Percentiles rank a stretch among this genome's conserved stretches.
phyloP scores from a whole-genome alignment of 2,113 vertebrate species.

The Lasiurus borealis region DNA sequence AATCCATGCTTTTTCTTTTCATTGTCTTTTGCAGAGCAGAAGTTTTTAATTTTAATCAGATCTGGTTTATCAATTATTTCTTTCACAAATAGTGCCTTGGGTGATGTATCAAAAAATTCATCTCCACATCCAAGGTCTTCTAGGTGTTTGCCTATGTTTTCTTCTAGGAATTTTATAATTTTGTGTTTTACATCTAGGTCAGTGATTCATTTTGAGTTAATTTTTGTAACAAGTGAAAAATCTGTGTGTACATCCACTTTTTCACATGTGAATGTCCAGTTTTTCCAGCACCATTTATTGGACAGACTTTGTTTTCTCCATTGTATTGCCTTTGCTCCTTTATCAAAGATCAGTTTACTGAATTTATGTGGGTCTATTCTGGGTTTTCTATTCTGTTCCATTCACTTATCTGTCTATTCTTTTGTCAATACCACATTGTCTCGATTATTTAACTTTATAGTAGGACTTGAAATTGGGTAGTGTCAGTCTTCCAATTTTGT shows the following conservation, averaged over 20 bases:
- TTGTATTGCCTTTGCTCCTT: neutral
- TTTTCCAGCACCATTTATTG: neutral
- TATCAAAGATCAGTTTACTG: neutral
- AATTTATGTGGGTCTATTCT: neutral
- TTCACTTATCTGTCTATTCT: neutral
- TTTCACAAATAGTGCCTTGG: neutral
- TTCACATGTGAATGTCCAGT: neutral
- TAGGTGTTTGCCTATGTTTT: neutral
- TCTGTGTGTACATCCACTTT: neutral
- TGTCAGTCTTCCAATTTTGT: neutral
- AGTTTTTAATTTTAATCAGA: neutral
- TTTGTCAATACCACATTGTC: fast-evolving
- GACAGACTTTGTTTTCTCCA: neutral
- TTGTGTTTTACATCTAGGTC: neutral
- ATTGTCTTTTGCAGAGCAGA: neutral
- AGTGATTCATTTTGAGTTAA: neutral
- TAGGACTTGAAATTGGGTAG: neutral
- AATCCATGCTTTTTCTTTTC: neutral
- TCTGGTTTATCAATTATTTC: neutral
- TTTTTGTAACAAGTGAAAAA: neutral
- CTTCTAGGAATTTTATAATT: neutral
- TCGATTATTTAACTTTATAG: neutral
- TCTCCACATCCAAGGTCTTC: neutral
- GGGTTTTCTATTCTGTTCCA: neutral
- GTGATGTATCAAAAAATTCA: neutral